These are phyloP conservation scores for Psittacula derbiana DNA, from an alignment of 2,797 vertebrate genomes.

Conservation along the genomic window DNA sequence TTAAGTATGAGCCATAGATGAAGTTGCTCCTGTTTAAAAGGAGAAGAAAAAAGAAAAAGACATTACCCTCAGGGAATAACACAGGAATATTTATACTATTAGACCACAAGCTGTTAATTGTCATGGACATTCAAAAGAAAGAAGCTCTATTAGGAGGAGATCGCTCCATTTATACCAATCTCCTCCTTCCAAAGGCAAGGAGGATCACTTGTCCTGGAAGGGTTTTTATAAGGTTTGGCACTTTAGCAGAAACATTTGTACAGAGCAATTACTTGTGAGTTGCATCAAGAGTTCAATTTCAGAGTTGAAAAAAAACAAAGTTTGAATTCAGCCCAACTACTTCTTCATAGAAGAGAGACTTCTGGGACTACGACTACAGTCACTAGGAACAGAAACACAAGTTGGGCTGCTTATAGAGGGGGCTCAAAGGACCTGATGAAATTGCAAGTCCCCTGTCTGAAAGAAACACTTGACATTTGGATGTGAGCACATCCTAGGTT, in stretches of 20 bases:
- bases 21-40: constrained; percentile 90
- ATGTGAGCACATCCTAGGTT: background rate
- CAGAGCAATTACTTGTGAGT: background rate
- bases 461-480: background rate
- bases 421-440: background rate
- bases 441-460: background rate
- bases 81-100: background rate
- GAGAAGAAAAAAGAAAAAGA: background rate
- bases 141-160: background rate
- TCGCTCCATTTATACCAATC: background rate
- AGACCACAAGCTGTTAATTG: background rate
- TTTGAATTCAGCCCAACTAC: background rate
- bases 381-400: background rate
- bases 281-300: background rate
- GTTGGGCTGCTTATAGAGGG: background rate
- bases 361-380: background rate
- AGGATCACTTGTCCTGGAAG: background rate
- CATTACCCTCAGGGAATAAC: background rate
- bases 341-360: background rate
- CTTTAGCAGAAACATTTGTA: background rate
- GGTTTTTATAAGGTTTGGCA: background rate
- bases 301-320: background rate
- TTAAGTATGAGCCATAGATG: constrained; percentile 95
- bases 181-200: background rate
- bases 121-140: background rate